Percentiles rank a stretch among this genome's conserved stretches.
These are phyloP conservation scores for Echeneis naucrates DNA, from an alignment of 2,797 vertebrate species.

Conservation along the genomic window DNA sequence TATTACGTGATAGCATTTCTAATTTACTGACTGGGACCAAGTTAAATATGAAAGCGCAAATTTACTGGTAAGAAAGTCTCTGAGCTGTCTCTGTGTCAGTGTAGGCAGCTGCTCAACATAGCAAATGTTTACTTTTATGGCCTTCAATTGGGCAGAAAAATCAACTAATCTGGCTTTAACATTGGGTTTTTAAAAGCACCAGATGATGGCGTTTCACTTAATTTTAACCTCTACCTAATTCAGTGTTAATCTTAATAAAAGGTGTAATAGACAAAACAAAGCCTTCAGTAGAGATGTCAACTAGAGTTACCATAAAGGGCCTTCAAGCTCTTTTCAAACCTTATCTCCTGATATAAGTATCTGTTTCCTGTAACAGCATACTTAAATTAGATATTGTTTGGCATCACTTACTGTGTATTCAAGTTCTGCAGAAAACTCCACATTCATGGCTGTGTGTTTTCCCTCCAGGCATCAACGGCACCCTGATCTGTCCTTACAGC, in stretches of 20 bases:
- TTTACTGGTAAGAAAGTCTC: neutral
- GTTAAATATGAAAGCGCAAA: neutral
- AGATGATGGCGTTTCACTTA: neutral
- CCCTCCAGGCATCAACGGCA: slow-evolving; percentile 91
- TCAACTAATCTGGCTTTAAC: neutral
- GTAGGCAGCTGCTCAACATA: neutral
- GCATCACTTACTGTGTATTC: too few species aligned
- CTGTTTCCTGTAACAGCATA: too few species aligned
- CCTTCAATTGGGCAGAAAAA: neutral
- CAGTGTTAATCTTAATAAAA: neutral
- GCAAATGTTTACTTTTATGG: too few species aligned
- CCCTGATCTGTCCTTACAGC: slow-evolving; percentile 89
- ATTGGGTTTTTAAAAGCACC: neutral
- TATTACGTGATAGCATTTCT: neutral
- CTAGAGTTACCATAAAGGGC: too few species aligned
- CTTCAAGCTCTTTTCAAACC: too few species aligned
- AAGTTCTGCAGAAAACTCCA: neutral
- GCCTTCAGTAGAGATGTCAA: neutral
- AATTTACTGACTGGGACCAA: neutral
- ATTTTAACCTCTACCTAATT: neutral
- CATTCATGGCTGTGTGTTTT: slow-evolving; percentile 39
- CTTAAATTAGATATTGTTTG: too few species aligned
- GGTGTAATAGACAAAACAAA: neutral
- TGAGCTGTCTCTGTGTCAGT: neutral
- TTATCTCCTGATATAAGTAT: neutral